Evolutionary conservation across 2,888 invertebrate genomes (phyloP), one percentile per base, ranked within the genome.

Genomic region (Crematogaster levior): DNA sequence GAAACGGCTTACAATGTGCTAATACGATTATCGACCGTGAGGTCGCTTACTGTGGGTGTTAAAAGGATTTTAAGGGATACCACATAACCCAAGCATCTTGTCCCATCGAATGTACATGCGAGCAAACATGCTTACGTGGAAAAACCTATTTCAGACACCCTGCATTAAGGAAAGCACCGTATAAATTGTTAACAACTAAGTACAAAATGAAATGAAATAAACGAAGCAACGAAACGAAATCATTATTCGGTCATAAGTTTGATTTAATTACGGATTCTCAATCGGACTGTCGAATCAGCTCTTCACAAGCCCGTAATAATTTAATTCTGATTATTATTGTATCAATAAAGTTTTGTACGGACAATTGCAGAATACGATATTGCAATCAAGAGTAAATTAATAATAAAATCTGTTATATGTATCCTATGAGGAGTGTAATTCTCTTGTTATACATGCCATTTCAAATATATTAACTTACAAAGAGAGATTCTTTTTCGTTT

Each of bases 61-160:
- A 79, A 79, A 46, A 70, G 70, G 77, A 79, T 79, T 79, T 79
- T n/a, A 34, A 34, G 34, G 34, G 53, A 46, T 34, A 79, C 43
- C 70, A 79, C 24, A 10, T 66, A 58, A 70, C 70, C 77, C 77
- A 79, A 70, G 77, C 77, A 12, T 58, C 30, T 56, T 58, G 43
- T 9, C 18, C 18, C 68, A 66, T 10, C 34, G 10, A 70, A 58
- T 79, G 6, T 43, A 70, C 56, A 68, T 68, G 43, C 65, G 15
- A 27, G 24, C 30, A 7, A 58, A 56, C 77, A 79, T 79, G 77
- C 77, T 77, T 43, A n/a, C 37, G 6, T 18, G 24, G 9, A n/a
- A 68, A 70, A 46, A 27, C 30, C 12, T 46, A 18, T 56, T 70
- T 70, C 70, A 56, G 30, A 77, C 53, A 77, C 12, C 43, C 27